phyloP scores from a whole-genome alignment of 2,797 vertebrate genomes.

The Micromesistius poutassou region DNA sequence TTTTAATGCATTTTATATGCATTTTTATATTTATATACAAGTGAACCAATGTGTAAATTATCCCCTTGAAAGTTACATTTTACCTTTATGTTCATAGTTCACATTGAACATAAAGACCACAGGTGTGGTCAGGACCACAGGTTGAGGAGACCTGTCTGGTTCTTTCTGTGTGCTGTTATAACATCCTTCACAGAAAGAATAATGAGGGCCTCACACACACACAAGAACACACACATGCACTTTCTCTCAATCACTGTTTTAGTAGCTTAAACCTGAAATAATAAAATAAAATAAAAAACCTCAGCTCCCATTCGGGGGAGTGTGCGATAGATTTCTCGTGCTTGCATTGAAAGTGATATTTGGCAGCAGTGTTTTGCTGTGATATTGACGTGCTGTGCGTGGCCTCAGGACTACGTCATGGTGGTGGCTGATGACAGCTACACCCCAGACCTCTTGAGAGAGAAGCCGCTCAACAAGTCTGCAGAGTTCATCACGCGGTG shows the following conservation, averaged over 20 bases:
- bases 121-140: not conserved
- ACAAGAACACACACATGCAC: not conserved
- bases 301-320: not conserved
- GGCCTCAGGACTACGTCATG: slow-evolving; percentile 80
- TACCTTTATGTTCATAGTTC: not conserved
- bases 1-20: not conserved
- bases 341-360: slow-evolving; percentile 1
- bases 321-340: not conserved
- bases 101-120: not conserved
- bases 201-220: slow-evolving; percentile 28
- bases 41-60: not conserved
- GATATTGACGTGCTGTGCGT: slow-evolving; percentile 25
- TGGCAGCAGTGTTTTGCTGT: slow-evolving; percentile 22
- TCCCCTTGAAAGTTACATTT: not conserved
- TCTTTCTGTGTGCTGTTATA: slow-evolving; percentile 28
- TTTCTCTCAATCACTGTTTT: not conserved
- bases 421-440: slow-evolving; percentile 81
- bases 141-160: not conserved
- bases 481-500: slow-evolving; percentile 83
- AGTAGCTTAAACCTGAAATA: not conserved
- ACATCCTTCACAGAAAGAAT: too few relatives aligned
- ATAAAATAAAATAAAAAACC: not conserved
- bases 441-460: slow-evolving; percentile 76
- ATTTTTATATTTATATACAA: slow-evolving; percentile 46
- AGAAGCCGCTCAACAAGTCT: slow-evolving; percentile 81